These are phyloP conservation scores for Pseudorhiza aurosa DNA, from an alignment of 30 jellyfish, hydroid and myxozoan genomes.

Conservation along the genomic window DNA sequence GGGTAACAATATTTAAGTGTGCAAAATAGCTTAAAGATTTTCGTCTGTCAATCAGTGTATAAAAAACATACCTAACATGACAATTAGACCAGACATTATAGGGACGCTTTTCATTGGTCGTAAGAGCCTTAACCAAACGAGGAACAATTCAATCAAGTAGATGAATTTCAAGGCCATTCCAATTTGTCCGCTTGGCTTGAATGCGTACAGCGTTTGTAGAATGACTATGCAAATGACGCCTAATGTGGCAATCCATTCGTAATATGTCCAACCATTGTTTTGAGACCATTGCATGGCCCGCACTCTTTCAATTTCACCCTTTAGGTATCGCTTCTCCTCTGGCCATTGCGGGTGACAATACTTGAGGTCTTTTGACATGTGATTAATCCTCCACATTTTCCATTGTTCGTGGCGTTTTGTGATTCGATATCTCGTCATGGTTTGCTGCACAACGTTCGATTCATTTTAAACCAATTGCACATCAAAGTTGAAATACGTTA, in stretches of 20 bases:
- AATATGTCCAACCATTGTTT: constrained; percentile 41
- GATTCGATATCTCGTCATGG: constrained; percentile 10
- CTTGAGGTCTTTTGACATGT: constrained; percentile 33
- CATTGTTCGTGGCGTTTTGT: constrained; percentile 41
- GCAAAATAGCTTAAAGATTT: too few species aligned
- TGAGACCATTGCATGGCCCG: constrained; percentile 10
- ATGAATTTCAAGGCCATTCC: background rate
- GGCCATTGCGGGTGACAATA: constrained; percentile 80
- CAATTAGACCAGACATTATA: constrained; percentile 49
- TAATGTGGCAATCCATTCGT: constrained; percentile 52
- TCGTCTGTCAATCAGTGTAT: too few species aligned
- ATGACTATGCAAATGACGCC: constrained; percentile 17
- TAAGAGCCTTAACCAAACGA: constrained; percentile 51
- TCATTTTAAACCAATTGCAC: too few species aligned
- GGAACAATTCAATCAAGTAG: constrained; percentile 15
- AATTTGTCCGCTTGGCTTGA: background rate
- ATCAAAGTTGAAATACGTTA: background rate
- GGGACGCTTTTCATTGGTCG: constrained; percentile 38
- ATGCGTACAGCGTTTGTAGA: background rate
- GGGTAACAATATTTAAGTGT: too few species aligned
- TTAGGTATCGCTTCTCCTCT: constrained; percentile 55
- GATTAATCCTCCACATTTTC: constrained; percentile 54
- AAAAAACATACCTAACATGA: constrained; percentile 64
- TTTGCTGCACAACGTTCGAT: constrained; percentile 59
- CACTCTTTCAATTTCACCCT: constrained; percentile 25